A percentile compares a stretch with the other conserved stretches of the same genome.
phyloP scores from a whole-genome alignment of 2,888 invertebrate genomes.

The Gerris lacustris region DNA sequence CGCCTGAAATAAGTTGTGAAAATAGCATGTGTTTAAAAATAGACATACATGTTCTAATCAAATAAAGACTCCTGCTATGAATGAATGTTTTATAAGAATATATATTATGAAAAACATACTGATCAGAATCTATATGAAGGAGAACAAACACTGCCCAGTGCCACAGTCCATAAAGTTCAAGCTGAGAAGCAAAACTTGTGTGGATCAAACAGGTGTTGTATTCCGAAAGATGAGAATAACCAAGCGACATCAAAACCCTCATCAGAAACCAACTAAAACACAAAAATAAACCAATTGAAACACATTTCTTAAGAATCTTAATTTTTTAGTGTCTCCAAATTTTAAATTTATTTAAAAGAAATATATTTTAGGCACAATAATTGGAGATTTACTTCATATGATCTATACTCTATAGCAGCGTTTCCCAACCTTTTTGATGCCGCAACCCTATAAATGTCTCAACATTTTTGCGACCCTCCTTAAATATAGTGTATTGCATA shows the following conservation, averaged over 20 bases:
- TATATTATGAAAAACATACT: slow-evolving; percentile 26
- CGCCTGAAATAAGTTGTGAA: slow-evolving; percentile 38
- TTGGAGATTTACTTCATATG: too few species aligned
- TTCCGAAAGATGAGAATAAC: slow-evolving; percentile 50
- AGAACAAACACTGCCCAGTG: slow-evolving; percentile 75
- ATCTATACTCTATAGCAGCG: too few species aligned
- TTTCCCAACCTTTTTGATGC: too few species aligned
- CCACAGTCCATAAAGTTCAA: slow-evolving; percentile 73
- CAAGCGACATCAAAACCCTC: slow-evolving; percentile 52
- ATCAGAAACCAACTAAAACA: slow-evolving; percentile 57
- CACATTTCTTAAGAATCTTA: not conserved
- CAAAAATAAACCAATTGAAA: slow-evolving; percentile 10
- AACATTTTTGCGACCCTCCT: too few species aligned
- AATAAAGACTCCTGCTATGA: too few species aligned
- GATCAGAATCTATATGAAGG: slow-evolving; percentile 46
- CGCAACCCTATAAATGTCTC: too few species aligned
- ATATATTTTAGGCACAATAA: too few species aligned
- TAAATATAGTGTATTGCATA: too few species aligned
- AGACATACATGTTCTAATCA: too few species aligned
- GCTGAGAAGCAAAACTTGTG: slow-evolving; percentile 62
- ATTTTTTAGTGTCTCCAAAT: not conserved
- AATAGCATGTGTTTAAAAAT: not conserved
- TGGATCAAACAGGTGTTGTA: slow-evolving; percentile 49
- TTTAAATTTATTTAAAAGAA: not conserved
- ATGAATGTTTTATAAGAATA: too few species aligned